Percentiles rank a stretch among this genome's conserved stretches.
Evolutionary conservation across 2,113 vertebrate genomes (phyloP).

Genomic region (Salminus brasiliensis): DNA sequence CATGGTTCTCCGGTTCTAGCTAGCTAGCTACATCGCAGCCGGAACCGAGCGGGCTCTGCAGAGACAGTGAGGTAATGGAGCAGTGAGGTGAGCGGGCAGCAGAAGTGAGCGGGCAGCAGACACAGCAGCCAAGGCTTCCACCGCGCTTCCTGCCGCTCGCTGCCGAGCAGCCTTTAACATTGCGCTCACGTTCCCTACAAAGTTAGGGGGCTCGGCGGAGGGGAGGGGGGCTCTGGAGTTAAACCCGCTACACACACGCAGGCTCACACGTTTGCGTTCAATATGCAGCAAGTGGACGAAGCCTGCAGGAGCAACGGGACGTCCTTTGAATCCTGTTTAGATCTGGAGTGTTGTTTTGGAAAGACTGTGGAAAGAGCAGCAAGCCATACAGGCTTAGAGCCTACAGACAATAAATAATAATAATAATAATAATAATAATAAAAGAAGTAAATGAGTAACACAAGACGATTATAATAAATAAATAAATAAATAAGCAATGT

Average conservation of each 20-base stretch:
- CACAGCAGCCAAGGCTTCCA: not conserved
- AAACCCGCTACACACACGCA: constrained; percentile 35
- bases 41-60: not conserved
- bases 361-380: no score
- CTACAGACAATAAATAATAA: no score
- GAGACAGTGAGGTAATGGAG: not conserved
- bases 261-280: no score
- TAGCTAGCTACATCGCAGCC: not conserved
- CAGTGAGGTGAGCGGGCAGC: not conserved
- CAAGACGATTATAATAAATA: no score
- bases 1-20: not conserved
- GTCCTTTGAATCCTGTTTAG: no score
- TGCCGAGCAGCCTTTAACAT: constrained; percentile 67
- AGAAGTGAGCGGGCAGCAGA: no score
- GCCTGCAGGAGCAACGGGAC: not conserved
- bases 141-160: constrained; percentile 5
- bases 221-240: constrained; percentile 56
- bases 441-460: no score
- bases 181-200: constrained; percentile 75
- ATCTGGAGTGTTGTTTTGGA: fast-evolving
- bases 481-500: not conserved
- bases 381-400: no score
- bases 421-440: no score
- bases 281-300: not conserved
- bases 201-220: constrained; percentile 69